A percentile compares a stretch with the other conserved stretches of the same genome.
phyloP scores from a whole-genome alignment of 2,797 vertebrate genomes.

The Syngnathus acus region DNA sequence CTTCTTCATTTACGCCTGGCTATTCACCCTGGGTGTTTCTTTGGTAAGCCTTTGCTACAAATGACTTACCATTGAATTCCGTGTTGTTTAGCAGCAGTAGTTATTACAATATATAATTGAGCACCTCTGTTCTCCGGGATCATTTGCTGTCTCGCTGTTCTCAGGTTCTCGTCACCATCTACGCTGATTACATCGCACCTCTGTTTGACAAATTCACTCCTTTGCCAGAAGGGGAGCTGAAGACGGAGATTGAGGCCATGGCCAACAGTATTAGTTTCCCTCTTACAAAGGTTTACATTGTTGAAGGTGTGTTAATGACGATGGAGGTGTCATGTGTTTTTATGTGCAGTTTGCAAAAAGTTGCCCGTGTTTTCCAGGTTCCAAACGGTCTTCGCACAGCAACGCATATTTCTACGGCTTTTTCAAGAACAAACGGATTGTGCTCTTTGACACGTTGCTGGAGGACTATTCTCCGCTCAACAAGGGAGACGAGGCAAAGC shows the following conservation, averaged over 20 bases:
- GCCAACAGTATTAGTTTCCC: slow-evolving; percentile 90
- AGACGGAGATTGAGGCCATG: slow-evolving; percentile 88
- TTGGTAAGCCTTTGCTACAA: slow-evolving; percentile 69
- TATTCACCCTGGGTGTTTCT: slow-evolving; percentile 90
- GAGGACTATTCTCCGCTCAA: slow-evolving; percentile 92
- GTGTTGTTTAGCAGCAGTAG: not conserved
- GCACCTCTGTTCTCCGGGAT: not conserved
- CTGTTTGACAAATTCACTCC: slow-evolving; percentile 98
- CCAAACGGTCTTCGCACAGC: slow-evolving; percentile 96
- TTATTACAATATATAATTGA: not conserved
- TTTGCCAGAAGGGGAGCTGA: slow-evolving; percentile 89
- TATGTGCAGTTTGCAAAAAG: not conserved
- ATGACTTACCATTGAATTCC: not conserved
- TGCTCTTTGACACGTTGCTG: slow-evolving; percentile 93
- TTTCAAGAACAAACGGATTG: slow-evolving; percentile 98
- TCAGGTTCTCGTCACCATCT: slow-evolving; percentile 95
- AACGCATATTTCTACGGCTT: slow-evolving; percentile 99
- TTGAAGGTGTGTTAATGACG: slow-evolving; percentile 80
- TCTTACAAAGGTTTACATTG: slow-evolving; percentile 94
- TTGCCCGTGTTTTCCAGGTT: slow-evolving; percentile 68
- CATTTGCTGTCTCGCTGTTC: slow-evolving; percentile 3
- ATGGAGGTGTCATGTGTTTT: not conserved
- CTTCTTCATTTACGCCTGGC: slow-evolving; percentile 99
- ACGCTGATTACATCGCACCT: slow-evolving; percentile 97
- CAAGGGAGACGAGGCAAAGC: slow-evolving; percentile 72